A percentile compares a stretch with the other conserved stretches of the same genome.
Evolutionary conservation across 2,113 vertebrate genomes (phyloP).

Genomic region (Charina bottae): DNA sequence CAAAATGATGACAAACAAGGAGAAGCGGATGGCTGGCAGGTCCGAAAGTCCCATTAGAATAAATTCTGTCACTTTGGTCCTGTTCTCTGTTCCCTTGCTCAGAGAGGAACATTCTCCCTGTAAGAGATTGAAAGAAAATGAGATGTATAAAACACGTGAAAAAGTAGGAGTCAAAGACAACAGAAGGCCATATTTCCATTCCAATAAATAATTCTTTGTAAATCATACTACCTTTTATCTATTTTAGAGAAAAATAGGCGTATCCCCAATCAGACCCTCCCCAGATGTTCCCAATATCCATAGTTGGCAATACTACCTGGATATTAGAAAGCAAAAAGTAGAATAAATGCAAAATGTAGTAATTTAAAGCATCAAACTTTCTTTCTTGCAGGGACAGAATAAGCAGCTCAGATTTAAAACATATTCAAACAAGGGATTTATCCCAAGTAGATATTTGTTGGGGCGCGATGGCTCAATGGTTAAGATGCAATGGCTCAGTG

Average conservation of each 20-base stretch:
- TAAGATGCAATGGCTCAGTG: too few species aligned
- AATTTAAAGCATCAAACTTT: neutral
- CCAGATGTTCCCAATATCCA: neutral
- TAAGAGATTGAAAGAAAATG: neutral
- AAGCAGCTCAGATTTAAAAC: too few species aligned
- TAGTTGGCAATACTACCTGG: neutral
- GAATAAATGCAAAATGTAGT: neutral
- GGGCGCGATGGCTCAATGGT: too few species aligned
- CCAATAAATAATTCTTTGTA: neutral
- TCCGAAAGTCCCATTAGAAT: constrained; percentile 35
- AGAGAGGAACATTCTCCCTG: neutral
- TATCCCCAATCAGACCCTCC: too few species aligned
- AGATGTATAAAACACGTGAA: neutral
- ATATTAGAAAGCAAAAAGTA: neutral
- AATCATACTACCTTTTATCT: neutral
- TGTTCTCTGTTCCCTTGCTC: neutral
- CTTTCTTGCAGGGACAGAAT: neutral
- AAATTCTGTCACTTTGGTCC: constrained; percentile 30
- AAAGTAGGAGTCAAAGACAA: neutral
- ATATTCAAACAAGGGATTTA: too few species aligned
- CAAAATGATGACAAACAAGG: constrained; percentile 34
- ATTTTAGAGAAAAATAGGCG: too few species aligned
- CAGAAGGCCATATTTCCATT: neutral
- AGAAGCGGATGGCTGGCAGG: constrained; percentile 24
- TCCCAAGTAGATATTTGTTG: too few species aligned